Percentiles rank a stretch among this genome's conserved stretches.
These are phyloP conservation scores for Mimumesa dahlbomi DNA, from an alignment of 2,888 invertebrate species.

Conservation along the genomic window DNA sequence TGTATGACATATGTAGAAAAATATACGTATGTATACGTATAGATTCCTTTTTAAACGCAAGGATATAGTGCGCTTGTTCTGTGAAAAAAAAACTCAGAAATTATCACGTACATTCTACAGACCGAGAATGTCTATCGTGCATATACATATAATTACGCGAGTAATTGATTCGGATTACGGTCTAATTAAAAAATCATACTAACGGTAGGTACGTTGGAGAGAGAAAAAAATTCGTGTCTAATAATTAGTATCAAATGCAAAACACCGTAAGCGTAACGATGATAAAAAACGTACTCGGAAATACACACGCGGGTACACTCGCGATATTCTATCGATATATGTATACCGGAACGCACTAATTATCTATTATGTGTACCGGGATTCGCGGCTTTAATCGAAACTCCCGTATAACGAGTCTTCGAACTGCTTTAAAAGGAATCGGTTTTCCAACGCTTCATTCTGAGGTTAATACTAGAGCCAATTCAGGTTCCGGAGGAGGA, in stretches of 20 bases:
- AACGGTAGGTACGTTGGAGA: too few relatives aligned
- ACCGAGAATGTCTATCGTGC: too few relatives aligned
- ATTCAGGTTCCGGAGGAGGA: slow-evolving; percentile 13
- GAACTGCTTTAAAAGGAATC: slow-evolving; percentile 30
- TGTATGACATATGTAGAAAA: too few relatives aligned
- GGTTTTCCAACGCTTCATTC: slow-evolving; percentile 18
- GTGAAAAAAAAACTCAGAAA: too few relatives aligned
- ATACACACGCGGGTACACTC: background rate
- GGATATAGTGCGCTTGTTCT: too few relatives aligned
- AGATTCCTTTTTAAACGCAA: background rate
- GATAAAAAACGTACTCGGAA: slow-evolving; percentile 4
- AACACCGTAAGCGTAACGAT: slow-evolving; percentile 1
- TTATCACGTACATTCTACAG: too few relatives aligned
- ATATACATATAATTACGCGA: slow-evolving; percentile 31
- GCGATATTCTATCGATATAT: background rate
- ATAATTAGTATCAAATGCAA: slow-evolving; percentile 14
- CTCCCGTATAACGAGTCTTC: slow-evolving; percentile 27
- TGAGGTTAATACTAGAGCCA: slow-evolving; percentile 24
- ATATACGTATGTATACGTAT: too few relatives aligned
- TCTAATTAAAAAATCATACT: slow-evolving; percentile 13
- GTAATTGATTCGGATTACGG: slow-evolving; percentile 14
- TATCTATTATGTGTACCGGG: slow-evolving; percentile 16
- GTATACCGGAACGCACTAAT: slow-evolving; percentile 7
- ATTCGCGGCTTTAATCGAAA: slow-evolving; percentile 5
- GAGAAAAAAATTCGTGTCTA: slow-evolving; percentile 27